Percentiles rank a stretch among this genome's conserved stretches.
Evolutionary conservation across 1,140 invertebrate genomes (phyloP).

Genomic region (Heterodera schachtii): DNA sequence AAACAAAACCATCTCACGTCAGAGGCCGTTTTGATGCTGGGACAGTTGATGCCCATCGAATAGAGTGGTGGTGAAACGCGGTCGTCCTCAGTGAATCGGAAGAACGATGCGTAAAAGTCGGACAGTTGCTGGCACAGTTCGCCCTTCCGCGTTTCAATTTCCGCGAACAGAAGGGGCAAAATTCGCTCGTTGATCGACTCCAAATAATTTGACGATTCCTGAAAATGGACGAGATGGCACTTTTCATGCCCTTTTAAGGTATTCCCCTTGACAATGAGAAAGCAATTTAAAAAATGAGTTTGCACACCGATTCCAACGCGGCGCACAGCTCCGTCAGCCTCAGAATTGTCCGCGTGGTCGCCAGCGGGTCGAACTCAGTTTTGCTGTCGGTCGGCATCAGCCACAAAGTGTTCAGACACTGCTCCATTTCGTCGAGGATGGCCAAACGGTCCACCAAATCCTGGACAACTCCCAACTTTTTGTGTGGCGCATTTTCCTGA

Average conservation of each 20-base stretch:
- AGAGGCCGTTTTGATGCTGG: constrained; percentile 5
- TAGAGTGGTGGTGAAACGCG: constrained; percentile 18
- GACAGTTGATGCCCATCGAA: constrained; percentile 24
- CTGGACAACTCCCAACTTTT: constrained; percentile 6
- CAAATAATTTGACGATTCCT: constrained; percentile 18
- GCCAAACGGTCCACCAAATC: constrained; percentile 22
- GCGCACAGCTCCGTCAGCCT: constrained; percentile 23
- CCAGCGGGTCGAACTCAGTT: constrained; percentile 4
- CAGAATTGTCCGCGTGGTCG: constrained; percentile 21
- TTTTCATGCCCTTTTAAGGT: too few relatives aligned
- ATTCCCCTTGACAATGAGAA: too few relatives aligned
- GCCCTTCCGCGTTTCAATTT: constrained; percentile 25
- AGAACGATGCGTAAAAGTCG: constrained; percentile 28
- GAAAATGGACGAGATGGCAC: not conserved
- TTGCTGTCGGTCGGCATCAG: constrained; percentile 15
- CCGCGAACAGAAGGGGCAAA: constrained; percentile 25
- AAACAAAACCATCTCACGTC: constrained; percentile 22
- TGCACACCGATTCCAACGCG: constrained; percentile 14
- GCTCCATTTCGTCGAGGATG: constrained; percentile 26
- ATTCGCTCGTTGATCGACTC: constrained; percentile 35
- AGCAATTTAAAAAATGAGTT: too few relatives aligned
- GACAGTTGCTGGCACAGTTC: constrained; percentile 22
- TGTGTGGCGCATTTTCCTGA: constrained; percentile 14
- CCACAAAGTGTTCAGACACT: constrained; percentile 24
- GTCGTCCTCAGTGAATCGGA: constrained; percentile 28